Evolutionary conservation across 2,113 vertebrate species (phyloP), one percentile per base, ranked within the genome.

Genomic region (Bubo bubo): DNA sequence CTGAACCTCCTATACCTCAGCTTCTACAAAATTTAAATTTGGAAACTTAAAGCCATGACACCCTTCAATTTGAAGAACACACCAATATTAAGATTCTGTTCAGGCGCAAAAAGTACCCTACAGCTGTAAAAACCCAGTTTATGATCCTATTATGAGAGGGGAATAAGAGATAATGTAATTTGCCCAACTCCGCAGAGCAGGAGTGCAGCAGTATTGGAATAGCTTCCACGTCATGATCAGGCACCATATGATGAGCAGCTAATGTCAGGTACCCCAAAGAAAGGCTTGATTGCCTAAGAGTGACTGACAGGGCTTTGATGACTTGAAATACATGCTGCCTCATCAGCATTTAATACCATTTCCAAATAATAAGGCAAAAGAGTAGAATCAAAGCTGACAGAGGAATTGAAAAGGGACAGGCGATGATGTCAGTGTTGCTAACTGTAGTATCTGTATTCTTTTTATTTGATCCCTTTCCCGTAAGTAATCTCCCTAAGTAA

Each of bases 401-500:
- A 83, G 30, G 35, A 80, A 91, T n/a, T 72, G 70, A 87, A 89
- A 93, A 21, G n/a, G 53, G 43, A 88, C 74, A 64, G 50, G 50
- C 30, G 67, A 67, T 93, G 75, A 94, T 66, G 68, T 94, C 92
- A 86, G 68, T 68, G 72, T 43, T 86, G 59, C 27, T 74, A 70
- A 83, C 72, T 91, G 76, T 64, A 91, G n/a, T 45, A 88, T 67
- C 71, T 90, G n/a, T 45, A 62, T 15, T 4, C 2, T 66, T 70
- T 93, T 85, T 59, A 89, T 96, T 97, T 94, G 81, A 94, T 96
- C 83, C 52, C 64, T 60, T 92, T 94, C 91, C 91, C 88, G 4
- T 56, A 79, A 64, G 88, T 72, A 79, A 79, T 94, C 64, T n/a
- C 91, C 88, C 4, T 56, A 75, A 64, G 88, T 72, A 79, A 79